phyloP scores from a whole-genome alignment of 2,888 invertebrate genomes.

The Leptopilina drosophilae region DNA sequence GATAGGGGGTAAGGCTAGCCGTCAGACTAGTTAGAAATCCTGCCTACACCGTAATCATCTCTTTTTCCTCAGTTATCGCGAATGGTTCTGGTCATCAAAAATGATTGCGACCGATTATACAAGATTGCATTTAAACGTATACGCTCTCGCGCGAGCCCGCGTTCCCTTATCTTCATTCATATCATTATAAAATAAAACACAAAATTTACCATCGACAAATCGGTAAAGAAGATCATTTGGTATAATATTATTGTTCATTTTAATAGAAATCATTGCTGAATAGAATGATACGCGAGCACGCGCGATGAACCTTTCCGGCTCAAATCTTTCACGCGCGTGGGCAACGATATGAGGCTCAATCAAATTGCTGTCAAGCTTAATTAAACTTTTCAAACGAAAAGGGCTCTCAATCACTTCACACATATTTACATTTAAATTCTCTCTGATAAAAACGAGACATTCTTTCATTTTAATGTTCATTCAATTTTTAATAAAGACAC shows the following conservation, averaged over 20 bases:
- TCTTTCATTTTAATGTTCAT: background rate
- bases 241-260: constrained; percentile 8
- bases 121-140: constrained; percentile 72
- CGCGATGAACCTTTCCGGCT: background rate
- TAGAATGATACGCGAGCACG: background rate
- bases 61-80: constrained; percentile 70
- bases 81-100: constrained; percentile 73
- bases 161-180: constrained; percentile 49
- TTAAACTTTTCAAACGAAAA: constrained; percentile 30
- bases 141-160: constrained; percentile 48
- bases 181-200: constrained; percentile 44
- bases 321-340: constrained; percentile 14
- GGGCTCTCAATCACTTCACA: constrained; percentile 8
- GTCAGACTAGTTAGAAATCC: constrained; percentile 67
- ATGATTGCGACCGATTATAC: constrained; percentile 74
- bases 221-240: constrained; percentile 2
- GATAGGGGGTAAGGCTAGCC: constrained; percentile 53
- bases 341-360: background rate
- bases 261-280: background rate
- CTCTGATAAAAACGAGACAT: background rate
- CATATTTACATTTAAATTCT: constrained; percentile 1
- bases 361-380: constrained; percentile 19
- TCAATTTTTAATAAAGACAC: background rate
- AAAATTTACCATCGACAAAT: constrained; percentile 33
- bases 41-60: constrained; percentile 75